phyloP scores from a whole-genome alignment of 2,888 invertebrate genomes.

The Lagria hirta region DNA sequence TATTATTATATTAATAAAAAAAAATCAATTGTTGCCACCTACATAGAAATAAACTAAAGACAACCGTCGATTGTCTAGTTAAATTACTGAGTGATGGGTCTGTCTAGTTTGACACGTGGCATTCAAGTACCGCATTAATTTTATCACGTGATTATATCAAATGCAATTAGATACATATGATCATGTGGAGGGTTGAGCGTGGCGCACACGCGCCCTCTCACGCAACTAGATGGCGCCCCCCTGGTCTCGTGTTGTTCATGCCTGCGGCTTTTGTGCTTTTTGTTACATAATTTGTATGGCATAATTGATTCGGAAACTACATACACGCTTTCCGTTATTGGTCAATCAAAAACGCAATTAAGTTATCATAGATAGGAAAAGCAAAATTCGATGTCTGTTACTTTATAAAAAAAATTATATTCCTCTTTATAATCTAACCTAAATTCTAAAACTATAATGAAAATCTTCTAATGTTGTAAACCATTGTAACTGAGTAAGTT shows the following conservation, averaged over 20 bases:
- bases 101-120: conserved; percentile 40
- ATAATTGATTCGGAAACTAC: conserved; percentile 27
- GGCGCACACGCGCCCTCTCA: conserved; percentile 37
- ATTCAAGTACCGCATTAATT: conserved; percentile 51
- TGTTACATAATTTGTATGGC: conserved; percentile 26
- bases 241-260: conserved; percentile 22
- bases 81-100: conserved; percentile 9
- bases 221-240: conserved; percentile 29
- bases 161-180: conserved; percentile 50
- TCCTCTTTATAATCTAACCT: no score
- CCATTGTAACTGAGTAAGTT: no score
- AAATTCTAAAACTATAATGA: no score
- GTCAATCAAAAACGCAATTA: conserved; percentile 7
- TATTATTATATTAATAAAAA: no score
- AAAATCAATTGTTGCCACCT: background rate
- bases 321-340: conserved; percentile 15
- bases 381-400: no score
- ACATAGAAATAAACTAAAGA: conserved; percentile 4
- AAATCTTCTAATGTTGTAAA: no score
- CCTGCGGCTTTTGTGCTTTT: conserved; percentile 31
- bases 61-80: conserved; percentile 1
- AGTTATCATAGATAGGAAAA: no score
- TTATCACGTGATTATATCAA: conserved; percentile 51
- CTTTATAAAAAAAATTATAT: no score
- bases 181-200: conserved; percentile 40